phyloP scores from a whole-genome alignment of 2,888 invertebrate species.

The Melanotus villosus region DNA sequence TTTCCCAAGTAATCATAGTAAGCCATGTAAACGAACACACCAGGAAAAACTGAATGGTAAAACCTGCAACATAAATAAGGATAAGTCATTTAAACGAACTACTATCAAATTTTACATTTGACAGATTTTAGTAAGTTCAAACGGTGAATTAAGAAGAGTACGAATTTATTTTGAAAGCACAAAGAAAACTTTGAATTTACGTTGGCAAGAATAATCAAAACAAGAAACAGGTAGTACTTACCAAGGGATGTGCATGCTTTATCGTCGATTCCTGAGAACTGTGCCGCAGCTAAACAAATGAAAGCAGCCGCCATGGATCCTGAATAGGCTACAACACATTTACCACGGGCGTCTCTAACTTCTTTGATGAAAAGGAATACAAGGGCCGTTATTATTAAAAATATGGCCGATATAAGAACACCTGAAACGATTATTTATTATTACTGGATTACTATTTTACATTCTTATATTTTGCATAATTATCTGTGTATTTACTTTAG shows the following conservation, averaged over 20 bases:
- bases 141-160: too few relatives aligned
- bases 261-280: constrained; percentile 51
- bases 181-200: too few relatives aligned
- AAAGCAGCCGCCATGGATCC: constrained; percentile 59
- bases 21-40: constrained; percentile 61
- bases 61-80: constrained; percentile 54
- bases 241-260: constrained; percentile 57
- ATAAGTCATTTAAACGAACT: not conserved
- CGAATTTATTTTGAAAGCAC: too few relatives aligned
- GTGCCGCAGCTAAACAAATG: constrained; percentile 56
- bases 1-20: constrained; percentile 58
- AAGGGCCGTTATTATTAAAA: constrained; percentile 44
- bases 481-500: too few relatives aligned
- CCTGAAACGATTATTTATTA: constrained; percentile 43
- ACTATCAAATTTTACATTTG: too few relatives aligned
- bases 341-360: constrained; percentile 55
- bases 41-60: constrained; percentile 59
- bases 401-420: constrained; percentile 48
- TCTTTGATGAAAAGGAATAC: constrained; percentile 47
- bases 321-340: constrained; percentile 58
- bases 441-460: too few relatives aligned
- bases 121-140: too few relatives aligned
- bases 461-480: not conserved
- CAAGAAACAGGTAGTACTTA: too few relatives aligned
- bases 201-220: too few relatives aligned